Evolutionary conservation across 2,888 invertebrate genomes (phyloP).

Genomic region (Rosalia funebris): DNA sequence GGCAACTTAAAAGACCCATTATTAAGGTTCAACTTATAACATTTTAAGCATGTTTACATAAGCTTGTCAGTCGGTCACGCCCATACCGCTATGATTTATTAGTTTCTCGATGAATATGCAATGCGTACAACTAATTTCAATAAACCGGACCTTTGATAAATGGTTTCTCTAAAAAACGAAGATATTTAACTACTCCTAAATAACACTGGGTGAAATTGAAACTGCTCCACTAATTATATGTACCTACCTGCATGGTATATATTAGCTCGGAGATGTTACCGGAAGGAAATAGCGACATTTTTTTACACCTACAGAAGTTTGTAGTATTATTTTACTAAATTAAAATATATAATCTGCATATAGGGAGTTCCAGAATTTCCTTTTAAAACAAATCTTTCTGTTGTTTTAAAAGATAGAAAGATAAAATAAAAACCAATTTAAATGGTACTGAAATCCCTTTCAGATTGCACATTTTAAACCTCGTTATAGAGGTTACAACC

Average conservation of each 20-base stretch:
- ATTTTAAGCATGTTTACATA: constrained; percentile 52
- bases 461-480: too few species aligned
- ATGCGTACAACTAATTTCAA: constrained; percentile 62
- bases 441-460: too few species aligned
- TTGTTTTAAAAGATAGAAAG: too few species aligned
- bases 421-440: too few species aligned
- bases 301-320: too few species aligned
- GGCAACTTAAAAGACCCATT: constrained; percentile 50
- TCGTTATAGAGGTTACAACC: too few species aligned
- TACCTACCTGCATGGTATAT: too few species aligned
- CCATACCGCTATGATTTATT: constrained; percentile 58
- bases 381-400: too few species aligned
- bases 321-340: too few species aligned
- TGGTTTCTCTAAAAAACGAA: constrained; percentile 52
- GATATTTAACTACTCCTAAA: constrained; percentile 45
- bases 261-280: constrained; percentile 5
- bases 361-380: too few species aligned
- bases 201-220: constrained; percentile 35
- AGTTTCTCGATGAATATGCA: constrained; percentile 62
- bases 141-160: constrained; percentile 59
- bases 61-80: constrained; percentile 51
- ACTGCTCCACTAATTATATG: constrained; percentile 36
- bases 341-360: too few species aligned
- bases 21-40: constrained; percentile 54
- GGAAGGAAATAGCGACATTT: background rate